Evolutionary conservation across 1,140 invertebrate species (phyloP), one percentile per base, ranked within the genome.

Genomic region (Drosophila kanapiae): DNA sequence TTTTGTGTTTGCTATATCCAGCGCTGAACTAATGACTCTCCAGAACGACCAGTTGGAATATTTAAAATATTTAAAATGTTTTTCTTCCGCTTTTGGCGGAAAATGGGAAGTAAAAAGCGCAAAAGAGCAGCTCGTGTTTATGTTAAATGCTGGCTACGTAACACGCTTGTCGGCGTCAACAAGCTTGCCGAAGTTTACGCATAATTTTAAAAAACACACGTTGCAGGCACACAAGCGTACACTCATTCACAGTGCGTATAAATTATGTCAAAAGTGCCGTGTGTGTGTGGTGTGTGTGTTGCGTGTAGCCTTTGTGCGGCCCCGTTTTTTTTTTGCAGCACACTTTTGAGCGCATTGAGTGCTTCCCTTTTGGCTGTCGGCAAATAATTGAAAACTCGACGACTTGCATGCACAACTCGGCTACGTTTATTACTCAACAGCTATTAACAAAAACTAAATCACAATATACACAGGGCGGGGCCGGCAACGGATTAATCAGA

Each of bases 201-300:
- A 80, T 80, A 79, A 80, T 80, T 80, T 79, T 80, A 67, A 78
- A 78, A 79, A 79, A 80, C 78, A 74, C 48, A 43, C 76, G 40
- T 42, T 57, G 45, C 75, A 78, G 31, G 61, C 65, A 78, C 67
- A 78, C 65, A 78, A 57, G 53, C 57, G 51, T 35, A 47, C 75
- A 47, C 59, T 53, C 64, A 38, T 43, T 35, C 40, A 78, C 54
- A 64, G 67, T 74, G 69, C 18, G 62, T 58, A 60, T 80, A 80
- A 80, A 74, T 74, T 80, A 80, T 80, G 76, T 74, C 68, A 79
- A 60, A 65, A 56, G 60, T 23, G 53, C 23, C 29, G 27, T 6
- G n/a, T 10, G 43, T 33, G 33, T 27, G n/a, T 45, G 67, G 3
- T 37, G 53, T 40, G 18, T 43, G 35, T 40, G 54, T 35, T 43